Base-by-base conservation (phyloP, 2,797 vertebrate genomes). In the Synaphobranchus kaupii region DNA sequence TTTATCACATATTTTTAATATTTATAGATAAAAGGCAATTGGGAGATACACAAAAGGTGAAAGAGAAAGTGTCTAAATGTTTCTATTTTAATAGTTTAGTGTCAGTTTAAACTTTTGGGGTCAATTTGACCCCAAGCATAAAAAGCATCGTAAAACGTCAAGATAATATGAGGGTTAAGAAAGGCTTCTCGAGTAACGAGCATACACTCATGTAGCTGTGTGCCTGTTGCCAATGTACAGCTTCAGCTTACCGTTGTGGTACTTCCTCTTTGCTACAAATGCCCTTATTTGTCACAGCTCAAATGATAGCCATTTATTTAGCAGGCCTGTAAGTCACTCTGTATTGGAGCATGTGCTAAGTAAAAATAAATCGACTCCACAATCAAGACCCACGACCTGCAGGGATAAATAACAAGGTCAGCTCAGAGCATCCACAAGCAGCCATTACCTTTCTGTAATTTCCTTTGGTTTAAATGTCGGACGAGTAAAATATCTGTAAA, bases 181-280 rank as follows among this genome's bases (percentile, higher is more conserved):
- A 58, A 58, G 56, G 4, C 56, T 28, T n/a, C 63, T 68, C n/a
- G 25, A 68, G 63, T 68, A n/a, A 68, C n/a, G 6, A 68, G 63
- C n/a, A 15, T 34, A 34, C 28, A 12, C n/a, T 31, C n/a, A 71
- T 71, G 68, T 71, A 71, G 34, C 68, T 13, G 63, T 68, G n/a
- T 28, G 6, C 63, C 71, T 76, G 28, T 44, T 15, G 34, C 12
- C 71, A 5, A 34, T 76, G 31, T 10, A 76, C 39, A 6, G 34
- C 39, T 15, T 76, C 1, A 15, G 63, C 63, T 73, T 4, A 28
- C 15, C 68, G 34, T 39, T 34, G 28, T 73, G 31, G 12, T 73
- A 73, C 68, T 39, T 85, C 48, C 13, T 86, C 25, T 50, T n/a
- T 73, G 48, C 52, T 81, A 60, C 85, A 84, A 48, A 82, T 34